phyloP scores from a whole-genome alignment of 2,113 vertebrate genomes.

The Sebastes schlegelii region DNA sequence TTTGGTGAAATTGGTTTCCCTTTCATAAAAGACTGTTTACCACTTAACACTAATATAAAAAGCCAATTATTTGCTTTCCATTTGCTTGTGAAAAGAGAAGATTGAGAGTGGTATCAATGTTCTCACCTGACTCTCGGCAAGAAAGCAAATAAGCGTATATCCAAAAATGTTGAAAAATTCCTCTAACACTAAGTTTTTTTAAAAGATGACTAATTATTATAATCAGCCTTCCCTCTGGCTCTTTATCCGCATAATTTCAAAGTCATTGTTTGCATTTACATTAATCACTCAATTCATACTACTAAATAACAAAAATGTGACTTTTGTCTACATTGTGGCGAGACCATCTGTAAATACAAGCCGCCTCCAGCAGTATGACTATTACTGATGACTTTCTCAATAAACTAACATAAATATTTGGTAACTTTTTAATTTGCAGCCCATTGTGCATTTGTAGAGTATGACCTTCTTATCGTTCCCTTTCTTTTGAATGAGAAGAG shows the following conservation, averaged over 20 bases:
- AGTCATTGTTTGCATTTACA: not conserved
- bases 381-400: not conserved
- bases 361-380: not conserved
- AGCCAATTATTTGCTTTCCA: not conserved
- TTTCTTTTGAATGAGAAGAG: conserved; percentile 8
- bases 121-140: not conserved
- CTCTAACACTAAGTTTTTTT: not conserved
- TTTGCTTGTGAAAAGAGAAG: not conserved
- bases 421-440: conserved; percentile 13
- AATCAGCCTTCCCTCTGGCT: not conserved
- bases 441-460: not conserved
- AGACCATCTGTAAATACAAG: not conserved
- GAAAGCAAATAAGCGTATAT: not conserved
- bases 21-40: not conserved
- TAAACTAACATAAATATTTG: not conserved
- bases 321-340: not conserved
- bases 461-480: not conserved
- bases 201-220: not conserved
- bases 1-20: not conserved
- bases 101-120: not conserved
- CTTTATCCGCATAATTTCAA: not conserved
- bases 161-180: not conserved
- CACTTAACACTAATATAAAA: not conserved
- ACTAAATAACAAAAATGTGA: not conserved
- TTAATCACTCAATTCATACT: not conserved